Evolutionary conservation across 2,888 invertebrate species (phyloP).

Genomic region (Heliconius ethilla): DNA sequence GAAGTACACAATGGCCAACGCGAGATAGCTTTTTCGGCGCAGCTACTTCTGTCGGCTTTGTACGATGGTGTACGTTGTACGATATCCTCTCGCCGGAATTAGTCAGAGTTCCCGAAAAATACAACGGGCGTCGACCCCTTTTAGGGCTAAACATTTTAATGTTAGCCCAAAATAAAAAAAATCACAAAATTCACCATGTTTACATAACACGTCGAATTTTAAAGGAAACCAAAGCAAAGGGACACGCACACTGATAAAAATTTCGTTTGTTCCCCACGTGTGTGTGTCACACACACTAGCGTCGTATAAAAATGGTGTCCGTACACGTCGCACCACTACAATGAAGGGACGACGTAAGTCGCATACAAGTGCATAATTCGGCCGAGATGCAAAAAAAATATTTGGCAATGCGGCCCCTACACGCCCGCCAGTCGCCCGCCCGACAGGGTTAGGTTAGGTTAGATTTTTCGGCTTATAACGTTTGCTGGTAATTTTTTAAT

Average conservation of each 20-base stretch:
- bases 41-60: conserved; percentile 46
- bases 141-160: conserved; percentile 75
- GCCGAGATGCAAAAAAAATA: conserved; percentile 83
- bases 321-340: conserved; percentile 81
- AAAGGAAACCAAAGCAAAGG: conserved; percentile 74
- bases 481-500: conserved; percentile 76
- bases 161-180: conserved; percentile 45
- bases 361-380: conserved; percentile 83
- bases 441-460: conserved; percentile 82
- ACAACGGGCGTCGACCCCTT: conserved; percentile 69
- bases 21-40: conserved; percentile 51
- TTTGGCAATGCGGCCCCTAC: conserved; percentile 83
- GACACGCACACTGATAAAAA: conserved; percentile 70
- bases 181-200: conserved; percentile 71
- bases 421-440: conserved; percentile 81
- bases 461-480: conserved; percentile 82
- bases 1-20: conserved; percentile 46
- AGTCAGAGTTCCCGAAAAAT: conserved; percentile 80
- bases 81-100: conserved; percentile 72
- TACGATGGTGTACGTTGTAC: conserved; percentile 53
- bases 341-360: conserved; percentile 81
- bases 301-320: conserved; percentile 76
- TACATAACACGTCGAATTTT: conserved; percentile 78
- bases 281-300: conserved; percentile 73
- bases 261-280: conserved; percentile 67